phyloP scores from a whole-genome alignment of 2,113 vertebrate genomes.

The Sisor rabdophorus region DNA sequence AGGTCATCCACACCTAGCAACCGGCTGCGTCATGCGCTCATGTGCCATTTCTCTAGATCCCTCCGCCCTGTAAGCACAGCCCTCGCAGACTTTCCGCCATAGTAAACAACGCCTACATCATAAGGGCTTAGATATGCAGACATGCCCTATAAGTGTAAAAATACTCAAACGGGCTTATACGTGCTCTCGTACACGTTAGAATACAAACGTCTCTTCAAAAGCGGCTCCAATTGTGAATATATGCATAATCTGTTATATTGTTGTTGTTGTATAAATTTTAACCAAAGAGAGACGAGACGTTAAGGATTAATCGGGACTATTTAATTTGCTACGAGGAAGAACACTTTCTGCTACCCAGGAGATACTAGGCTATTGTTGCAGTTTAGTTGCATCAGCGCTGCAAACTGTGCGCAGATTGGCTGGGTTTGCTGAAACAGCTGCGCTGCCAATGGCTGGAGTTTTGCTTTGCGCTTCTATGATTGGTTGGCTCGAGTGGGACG shows the following conservation, averaged over 20 bases:
- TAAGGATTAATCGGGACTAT: slow-evolving; percentile 53
- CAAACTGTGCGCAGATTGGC: slow-evolving; percentile 61
- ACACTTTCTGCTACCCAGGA: slow-evolving; percentile 61
- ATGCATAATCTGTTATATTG: not conserved
- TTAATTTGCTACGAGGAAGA: slow-evolving; percentile 59
- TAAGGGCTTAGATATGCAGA: not conserved
- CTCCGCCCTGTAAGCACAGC: slow-evolving; percentile 55
- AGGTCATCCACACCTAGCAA: slow-evolving; percentile 78
- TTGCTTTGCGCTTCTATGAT: slow-evolving; percentile 54
- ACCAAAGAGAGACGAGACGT: not conserved
- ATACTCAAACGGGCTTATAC: not conserved
- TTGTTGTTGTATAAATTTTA: not conserved
- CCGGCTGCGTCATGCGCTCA: slow-evolving; percentile 68
- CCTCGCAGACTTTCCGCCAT: slow-evolving; percentile 11
- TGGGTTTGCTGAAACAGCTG: slow-evolving; percentile 33
- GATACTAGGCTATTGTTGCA: slow-evolving; percentile 66
- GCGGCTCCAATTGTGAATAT: too few species aligned
- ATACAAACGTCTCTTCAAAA: not conserved
- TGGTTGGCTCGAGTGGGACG: slow-evolving; percentile 60
- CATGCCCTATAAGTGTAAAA: not conserved
- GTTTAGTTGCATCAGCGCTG: slow-evolving; percentile 74
- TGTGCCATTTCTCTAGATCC: slow-evolving; percentile 49
- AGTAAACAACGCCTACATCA: slow-evolving; percentile 35
- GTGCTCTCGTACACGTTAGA: not conserved
- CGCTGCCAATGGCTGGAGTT: slow-evolving; percentile 58